Base-by-base conservation (phyloP, 2,113 vertebrate genomes). In the Thymallus thymallus region DNA sequence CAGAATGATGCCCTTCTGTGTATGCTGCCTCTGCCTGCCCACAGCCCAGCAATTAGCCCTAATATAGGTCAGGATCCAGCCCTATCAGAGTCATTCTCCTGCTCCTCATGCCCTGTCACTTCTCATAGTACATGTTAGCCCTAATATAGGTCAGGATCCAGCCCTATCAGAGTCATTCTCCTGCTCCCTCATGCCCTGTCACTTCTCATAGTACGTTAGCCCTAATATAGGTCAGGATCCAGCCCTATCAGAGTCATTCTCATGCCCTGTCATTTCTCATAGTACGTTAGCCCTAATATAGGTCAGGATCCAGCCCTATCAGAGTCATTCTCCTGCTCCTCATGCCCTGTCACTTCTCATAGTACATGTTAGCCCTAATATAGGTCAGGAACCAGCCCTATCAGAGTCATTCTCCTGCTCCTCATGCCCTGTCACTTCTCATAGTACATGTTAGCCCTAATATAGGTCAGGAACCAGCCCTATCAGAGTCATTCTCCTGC, bases 41-140 rank as follows among this genome's bases (percentile, higher is more conserved):
- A 20, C 70, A 61, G 26, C 6, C 35, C 35, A 41, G 26, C 12
- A 6, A 20, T 2, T 13, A 30, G 32, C 7, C 51, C 18, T 55
- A 61, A 72, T 61, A 55, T 72, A 72, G 70, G 70, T 72, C 70
- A 72, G n/a, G 51, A 55, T 55, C 13, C 51, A 55, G 51, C 51
- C 16, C 51, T 22, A 61, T 61, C 60, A 61, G 18, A 16, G n/a
- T 24, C 41, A 41, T 10, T 41, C 35, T 41, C 2, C 35, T 41
- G 35, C 69, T 71, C 18, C 60, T 61, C 60, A n/a, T 61, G 22
- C 22, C n/a, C 46, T 51, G 9, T 45, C 16, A 13, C 41, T 24
- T 69, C 26, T 30, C n/a, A 18, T 7, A 9, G 13, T 58, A 16
- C 20, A 18, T 32, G 10, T 71, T n/a, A 6, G 26, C 7, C 51